Evolutionary conservation across 2,113 vertebrate species (phyloP).

Genomic region (Hyaena hyaena): DNA sequence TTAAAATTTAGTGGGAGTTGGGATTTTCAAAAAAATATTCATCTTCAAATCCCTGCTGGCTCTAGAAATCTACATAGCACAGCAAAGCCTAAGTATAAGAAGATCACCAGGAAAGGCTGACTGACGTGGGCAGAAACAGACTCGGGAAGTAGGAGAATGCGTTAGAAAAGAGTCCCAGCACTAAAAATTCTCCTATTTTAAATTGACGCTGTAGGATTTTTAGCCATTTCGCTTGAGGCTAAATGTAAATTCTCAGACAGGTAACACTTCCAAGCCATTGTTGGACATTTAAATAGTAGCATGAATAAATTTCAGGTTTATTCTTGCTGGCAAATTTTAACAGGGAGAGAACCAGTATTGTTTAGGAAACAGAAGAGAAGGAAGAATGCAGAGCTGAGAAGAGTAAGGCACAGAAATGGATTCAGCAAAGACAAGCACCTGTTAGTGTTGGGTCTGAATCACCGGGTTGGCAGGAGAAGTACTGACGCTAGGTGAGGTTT

Average conservation of each 20-base stretch:
- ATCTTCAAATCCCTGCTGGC: slow-evolving; percentile 69
- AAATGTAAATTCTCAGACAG: slow-evolving; percentile 53
- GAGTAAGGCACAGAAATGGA: background rate
- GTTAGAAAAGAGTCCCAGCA: background rate
- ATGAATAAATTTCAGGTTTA: slow-evolving; percentile 36
- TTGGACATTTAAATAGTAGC: background rate
- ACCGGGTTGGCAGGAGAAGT: background rate
- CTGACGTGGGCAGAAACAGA: background rate
- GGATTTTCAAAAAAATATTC: slow-evolving; percentile 42
- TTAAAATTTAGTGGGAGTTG: slow-evolving; percentile 75
- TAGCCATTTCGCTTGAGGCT: slow-evolving; percentile 58
- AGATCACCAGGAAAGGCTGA: background rate
- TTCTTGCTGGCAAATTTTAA: slow-evolving; percentile 29
- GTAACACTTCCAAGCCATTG: background rate
- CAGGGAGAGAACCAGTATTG: background rate
- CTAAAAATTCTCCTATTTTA: background rate
- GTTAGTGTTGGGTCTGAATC: background rate
- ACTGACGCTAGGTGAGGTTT: background rate
- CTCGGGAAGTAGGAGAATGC: background rate
- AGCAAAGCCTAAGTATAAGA: background rate
- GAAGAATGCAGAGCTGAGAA: background rate
- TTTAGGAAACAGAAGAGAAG: slow-evolving; percentile 1
- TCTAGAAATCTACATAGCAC: slow-evolving; percentile 64
- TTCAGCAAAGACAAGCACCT: background rate
- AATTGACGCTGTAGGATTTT: background rate